Percentiles rank a stretch among this genome's conserved stretches.
Evolutionary conservation across 2,797 vertebrate species (phyloP).

Genomic region (Poecilia velifera): DNA sequence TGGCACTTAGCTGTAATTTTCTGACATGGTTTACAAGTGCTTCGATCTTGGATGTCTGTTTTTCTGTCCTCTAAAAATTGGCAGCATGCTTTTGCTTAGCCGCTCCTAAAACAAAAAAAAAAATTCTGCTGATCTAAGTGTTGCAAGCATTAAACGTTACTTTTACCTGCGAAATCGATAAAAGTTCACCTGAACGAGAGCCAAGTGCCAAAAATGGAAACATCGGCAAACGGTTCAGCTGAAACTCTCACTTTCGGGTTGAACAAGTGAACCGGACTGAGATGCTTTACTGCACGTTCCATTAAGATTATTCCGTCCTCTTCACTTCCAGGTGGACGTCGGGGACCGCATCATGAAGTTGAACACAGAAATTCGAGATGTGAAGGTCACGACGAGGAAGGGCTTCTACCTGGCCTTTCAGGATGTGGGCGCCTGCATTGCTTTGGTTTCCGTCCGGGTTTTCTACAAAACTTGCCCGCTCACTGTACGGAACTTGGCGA

Average conservation of each 20-base stretch:
- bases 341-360: conserved; percentile 99
- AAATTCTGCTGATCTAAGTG: conserved; percentile 26
- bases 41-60: conserved; percentile 52
- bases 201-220: conserved; percentile 51
- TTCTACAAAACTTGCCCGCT: conserved; percentile 98
- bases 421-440: conserved; percentile 97
- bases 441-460: conserved; percentile 94
- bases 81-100: conserved; percentile 35
- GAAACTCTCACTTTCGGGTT: conserved; percentile 32
- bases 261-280: conserved; percentile 40
- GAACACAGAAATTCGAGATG: conserved; percentile 96
- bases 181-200: conserved; percentile 39
- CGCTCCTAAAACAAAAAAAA: conserved; percentile 20
- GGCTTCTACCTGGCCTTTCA: conserved; percentile 99
- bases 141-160: conserved; percentile 32
- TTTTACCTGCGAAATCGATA: conserved; percentile 53
- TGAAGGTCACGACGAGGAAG: conserved; percentile 90
- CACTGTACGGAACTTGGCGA: conserved; percentile 94
- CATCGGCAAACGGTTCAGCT: conserved; percentile 34
- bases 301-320: conserved; percentile 10
- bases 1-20: conserved; percentile 53
- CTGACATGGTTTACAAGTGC: conserved; percentile 57
- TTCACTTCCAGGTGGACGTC: conserved; percentile 87
- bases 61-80: conserved; percentile 35
- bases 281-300: conserved; percentile 38